A percentile compares a stretch with the other conserved stretches of the same genome.
These are phyloP conservation scores for Micromys minutus DNA, from an alignment of 2,113 vertebrate species.

Conservation along the genomic window DNA sequence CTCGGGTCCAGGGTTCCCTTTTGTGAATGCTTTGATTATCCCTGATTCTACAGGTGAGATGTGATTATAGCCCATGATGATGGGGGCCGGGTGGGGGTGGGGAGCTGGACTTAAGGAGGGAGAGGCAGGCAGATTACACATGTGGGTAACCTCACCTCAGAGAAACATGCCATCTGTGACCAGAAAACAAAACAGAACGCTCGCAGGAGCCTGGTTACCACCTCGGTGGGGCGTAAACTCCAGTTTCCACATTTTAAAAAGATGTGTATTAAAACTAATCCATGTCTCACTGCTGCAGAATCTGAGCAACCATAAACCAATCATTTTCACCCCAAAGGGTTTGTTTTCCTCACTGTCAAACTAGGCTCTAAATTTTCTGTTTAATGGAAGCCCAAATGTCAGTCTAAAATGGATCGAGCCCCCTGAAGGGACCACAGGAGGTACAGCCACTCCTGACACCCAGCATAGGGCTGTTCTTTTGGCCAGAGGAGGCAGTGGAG, in stretches of 20 bases:
- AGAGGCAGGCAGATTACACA: not conserved
- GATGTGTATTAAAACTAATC: not conserved
- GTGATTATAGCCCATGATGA: not conserved
- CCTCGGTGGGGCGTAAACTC: not conserved
- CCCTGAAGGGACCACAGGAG: not conserved
- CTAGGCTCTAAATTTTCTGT: not conserved
- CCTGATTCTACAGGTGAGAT: not conserved
- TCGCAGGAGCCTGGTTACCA: not conserved
- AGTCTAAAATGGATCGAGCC: not conserved
- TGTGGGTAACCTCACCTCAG: not conserved
- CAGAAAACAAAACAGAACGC: not conserved
- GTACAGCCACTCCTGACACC: not conserved
- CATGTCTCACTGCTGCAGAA: not conserved
- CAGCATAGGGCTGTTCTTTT: not conserved
- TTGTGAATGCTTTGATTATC: not conserved
- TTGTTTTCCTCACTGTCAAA: not conserved
- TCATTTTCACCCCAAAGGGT: not conserved
- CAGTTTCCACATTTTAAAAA: conserved; percentile 26
- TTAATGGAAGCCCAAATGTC: not conserved
- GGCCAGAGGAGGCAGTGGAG: not conserved
- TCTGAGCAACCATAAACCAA: not conserved
- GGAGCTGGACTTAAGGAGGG: not conserved
- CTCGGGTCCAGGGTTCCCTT: not conserved
- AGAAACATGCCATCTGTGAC: not conserved
- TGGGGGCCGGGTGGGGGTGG: too few species aligned